Evolutionary conservation across 2,797 vertebrate species (phyloP).

Genomic region (Chrosomus eos): DNA sequence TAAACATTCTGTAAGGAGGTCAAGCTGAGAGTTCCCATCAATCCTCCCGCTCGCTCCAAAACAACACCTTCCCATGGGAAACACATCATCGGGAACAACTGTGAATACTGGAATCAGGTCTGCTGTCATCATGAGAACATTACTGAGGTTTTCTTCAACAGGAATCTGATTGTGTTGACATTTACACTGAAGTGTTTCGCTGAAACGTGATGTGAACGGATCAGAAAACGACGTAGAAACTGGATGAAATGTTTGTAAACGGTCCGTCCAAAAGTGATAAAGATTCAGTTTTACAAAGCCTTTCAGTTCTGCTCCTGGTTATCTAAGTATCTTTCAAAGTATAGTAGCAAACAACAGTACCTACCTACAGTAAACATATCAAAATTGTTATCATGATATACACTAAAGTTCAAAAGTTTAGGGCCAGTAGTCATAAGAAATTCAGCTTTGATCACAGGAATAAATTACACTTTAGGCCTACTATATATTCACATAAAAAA

Average conservation of each 20-base stretch:
- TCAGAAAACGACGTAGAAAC: neutral
- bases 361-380: neutral
- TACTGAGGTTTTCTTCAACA: slow-evolving; percentile 15
- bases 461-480: neutral
- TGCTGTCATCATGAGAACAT: slow-evolving; percentile 20
- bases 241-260: neutral
- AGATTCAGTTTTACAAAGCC: neutral
- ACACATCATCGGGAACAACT: slow-evolving; percentile 2
- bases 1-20: slow-evolving; percentile 30
- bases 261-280: neutral
- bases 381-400: neutral
- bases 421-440: neutral
- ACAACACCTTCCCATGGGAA: slow-evolving; percentile 27
- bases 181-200: neutral
- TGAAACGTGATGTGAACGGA: neutral
- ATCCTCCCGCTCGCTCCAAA: slow-evolving; percentile 29
- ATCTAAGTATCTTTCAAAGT: neutral
- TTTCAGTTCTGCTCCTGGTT: neutral
- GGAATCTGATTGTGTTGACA: neutral
- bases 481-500: neutral
- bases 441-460: neutral
- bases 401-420: too few relatives aligned
- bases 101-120: slow-evolving; percentile 18
- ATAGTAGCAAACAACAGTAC: neutral
- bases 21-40: slow-evolving; percentile 28